These are phyloP conservation scores for Patiria miniata DNA, from an alignment of 35 echinoderm and acorn worm species.

Conservation along the genomic window DNA sequence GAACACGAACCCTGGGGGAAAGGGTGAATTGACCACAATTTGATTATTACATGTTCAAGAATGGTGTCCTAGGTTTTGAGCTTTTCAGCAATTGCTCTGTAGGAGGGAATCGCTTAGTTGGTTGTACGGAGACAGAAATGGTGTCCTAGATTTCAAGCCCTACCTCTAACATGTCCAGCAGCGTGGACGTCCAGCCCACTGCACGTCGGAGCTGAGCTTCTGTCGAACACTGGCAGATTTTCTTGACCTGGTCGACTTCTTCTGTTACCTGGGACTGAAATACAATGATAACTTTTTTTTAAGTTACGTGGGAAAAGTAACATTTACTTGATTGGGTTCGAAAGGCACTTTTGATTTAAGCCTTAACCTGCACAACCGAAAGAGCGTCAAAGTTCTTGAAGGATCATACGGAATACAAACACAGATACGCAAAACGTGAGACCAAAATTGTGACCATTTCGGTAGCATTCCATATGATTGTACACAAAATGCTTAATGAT, in stretches of 20 bases:
- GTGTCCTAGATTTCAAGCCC: not conserved
- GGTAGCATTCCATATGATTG: no score
- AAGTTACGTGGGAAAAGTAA: no score
- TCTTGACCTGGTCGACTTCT: conserved; percentile 64
- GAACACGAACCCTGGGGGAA: conserved; percentile 2
- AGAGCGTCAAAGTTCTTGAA: no score
- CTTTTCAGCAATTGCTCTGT: not conserved
- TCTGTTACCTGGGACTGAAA: not conserved
- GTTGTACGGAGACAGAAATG: not conserved
- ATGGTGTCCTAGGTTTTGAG: not conserved
- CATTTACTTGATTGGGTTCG: no score
- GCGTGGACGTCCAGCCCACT: conserved; percentile 65
- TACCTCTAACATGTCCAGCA: conserved; percentile 92
- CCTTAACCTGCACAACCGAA: no score
- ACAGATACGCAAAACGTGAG: no score
- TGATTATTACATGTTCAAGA: no score
- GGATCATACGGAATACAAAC: no score
- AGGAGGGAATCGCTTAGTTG: no score
- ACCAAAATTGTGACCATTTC: no score
- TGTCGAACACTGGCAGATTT: conserved; percentile 82
- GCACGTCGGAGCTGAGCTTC: conserved; percentile 80
- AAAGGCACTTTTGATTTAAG: no score
- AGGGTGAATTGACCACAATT: not conserved
- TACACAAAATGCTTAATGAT: no score
- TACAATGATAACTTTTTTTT: not conserved